Conservation (phyloP, 2,797 vertebrate genomes). For the Aulostomus chinensis region DNA sequence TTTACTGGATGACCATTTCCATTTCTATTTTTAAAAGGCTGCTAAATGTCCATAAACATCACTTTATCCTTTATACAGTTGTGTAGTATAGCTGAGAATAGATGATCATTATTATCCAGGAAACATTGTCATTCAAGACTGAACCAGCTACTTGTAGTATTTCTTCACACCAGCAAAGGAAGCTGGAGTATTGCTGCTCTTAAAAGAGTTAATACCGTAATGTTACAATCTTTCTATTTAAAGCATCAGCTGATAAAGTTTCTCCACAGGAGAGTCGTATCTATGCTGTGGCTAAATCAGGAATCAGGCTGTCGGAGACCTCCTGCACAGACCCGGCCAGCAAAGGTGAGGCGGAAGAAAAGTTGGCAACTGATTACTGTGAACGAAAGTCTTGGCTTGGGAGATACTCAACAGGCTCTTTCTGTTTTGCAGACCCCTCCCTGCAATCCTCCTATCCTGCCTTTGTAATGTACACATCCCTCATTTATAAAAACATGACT, state of each 20-base stretch:
- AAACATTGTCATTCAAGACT: background rate
- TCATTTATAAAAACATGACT: slow-evolving; percentile 93
- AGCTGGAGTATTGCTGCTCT: background rate
- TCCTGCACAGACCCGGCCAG: slow-evolving; percentile 82
- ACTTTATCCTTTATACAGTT: no score
- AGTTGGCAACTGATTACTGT: no score
- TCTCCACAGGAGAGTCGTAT: slow-evolving; percentile 92
- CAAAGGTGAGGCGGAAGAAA: slow-evolving; percentile 82
- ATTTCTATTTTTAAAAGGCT: no score
- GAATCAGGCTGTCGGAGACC: slow-evolving; percentile 93
- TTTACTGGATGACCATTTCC: no score
- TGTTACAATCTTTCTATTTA: no score
- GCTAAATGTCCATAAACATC: no score
- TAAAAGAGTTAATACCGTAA: no score
- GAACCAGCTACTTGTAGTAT: no score
- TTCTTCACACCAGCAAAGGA: background rate
- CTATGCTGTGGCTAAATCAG: slow-evolving; percentile 96
- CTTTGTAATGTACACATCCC: slow-evolving; percentile 90
- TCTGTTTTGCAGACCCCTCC: slow-evolving; percentile 79
- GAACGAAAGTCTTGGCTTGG: background rate
- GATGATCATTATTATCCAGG: no score
- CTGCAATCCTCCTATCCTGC: slow-evolving; percentile 83
- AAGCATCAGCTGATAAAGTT: slow-evolving; percentile 21
- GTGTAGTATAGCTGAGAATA: background rate
- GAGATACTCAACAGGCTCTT: no score